These are phyloP conservation scores for Romanogobio albipinnatus DNA, from an alignment of 2,113 vertebrate genomes.

Conservation along the genomic window DNA sequence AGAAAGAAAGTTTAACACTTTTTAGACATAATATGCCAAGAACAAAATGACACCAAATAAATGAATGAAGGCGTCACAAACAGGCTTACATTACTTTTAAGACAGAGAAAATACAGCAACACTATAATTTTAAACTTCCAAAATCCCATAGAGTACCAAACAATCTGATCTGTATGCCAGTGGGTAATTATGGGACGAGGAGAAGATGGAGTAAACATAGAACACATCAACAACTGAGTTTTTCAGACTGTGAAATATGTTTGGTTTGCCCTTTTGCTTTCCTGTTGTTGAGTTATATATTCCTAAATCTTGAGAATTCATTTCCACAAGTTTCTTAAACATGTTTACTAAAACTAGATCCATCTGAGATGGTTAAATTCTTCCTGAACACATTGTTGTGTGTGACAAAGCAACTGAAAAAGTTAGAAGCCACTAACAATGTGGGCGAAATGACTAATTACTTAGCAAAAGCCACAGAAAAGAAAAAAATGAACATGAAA, in stretches of 20 bases:
- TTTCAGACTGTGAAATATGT: conserved; percentile 32
- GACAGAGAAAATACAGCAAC: not conserved
- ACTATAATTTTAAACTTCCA: conserved; percentile 43
- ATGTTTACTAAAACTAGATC: not conserved
- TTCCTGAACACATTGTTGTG: not conserved
- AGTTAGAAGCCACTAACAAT: not conserved
- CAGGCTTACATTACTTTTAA: conserved; percentile 12
- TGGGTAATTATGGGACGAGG: conserved; percentile 56
- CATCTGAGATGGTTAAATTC: not conserved
- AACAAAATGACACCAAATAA: conserved; percentile 9
- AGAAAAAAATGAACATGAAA: too few species aligned
- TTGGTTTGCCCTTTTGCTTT: not conserved
- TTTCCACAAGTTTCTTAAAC: not conserved
- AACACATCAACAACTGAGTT: conserved; percentile 37
- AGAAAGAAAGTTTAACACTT: too few species aligned
- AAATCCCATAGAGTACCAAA: conserved; percentile 35
- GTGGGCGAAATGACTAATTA: not conserved
- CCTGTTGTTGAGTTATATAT: not conserved
- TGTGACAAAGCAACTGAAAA: not conserved
- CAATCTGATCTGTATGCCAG: conserved; percentile 43
- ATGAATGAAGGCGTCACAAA: conserved; percentile 2
- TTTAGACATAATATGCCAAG: not conserved
- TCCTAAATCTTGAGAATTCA: not conserved
- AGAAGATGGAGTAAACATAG: conserved; percentile 47
- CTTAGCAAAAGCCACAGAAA: not conserved